Evolutionary conservation across 2,888 invertebrate genomes (phyloP), one percentile per base, ranked within the genome.

Genomic region (Abrostola tripartita): DNA sequence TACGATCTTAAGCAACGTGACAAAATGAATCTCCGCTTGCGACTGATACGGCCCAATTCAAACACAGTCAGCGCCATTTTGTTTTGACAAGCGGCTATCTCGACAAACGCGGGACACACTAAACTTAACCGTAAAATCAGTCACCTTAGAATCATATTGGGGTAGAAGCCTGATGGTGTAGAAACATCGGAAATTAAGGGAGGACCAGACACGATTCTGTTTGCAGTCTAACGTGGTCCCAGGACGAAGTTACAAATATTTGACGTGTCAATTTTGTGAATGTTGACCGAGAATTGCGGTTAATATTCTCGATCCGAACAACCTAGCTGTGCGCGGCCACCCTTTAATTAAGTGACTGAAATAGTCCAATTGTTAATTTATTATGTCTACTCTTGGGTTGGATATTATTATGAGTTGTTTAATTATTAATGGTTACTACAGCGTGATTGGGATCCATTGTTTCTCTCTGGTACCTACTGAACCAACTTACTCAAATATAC

Each of bases 221-320:
- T 94, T 94, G 94, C 94, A 87, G 89, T 93, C 90, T 92, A 93
- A 92, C 93, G 93, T 93, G 91, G 93, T 94, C 93, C 92, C 93
- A 92, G 93, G 93, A 91, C 93, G 91, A 93, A 94, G 94, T 92
- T 92, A 94, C 95, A 95, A 95, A 95, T 95, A 95, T 95, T 95
- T 95, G 94, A 94, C 93, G 94, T 95, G 95, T 95, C 95, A 95
- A 95, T 95, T 95, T 94, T 93, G 92, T 90, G 92, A 93, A 93
- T 95, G 94, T 95, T 95, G 94, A 94, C 94, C 90, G 91, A 93
- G 94, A 92, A 93, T 93, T 92, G 94, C 88, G 95, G 94, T 93
- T 94, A 94, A 94, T 94, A 94, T 94, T 92, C 91, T 89, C 89
- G 89, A 89, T 88, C 92, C 90, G 90, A 84, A 82, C 88, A 89